Conservation (phyloP, 2,797 vertebrate species). For the Pogonophryne albipinna region DNA sequence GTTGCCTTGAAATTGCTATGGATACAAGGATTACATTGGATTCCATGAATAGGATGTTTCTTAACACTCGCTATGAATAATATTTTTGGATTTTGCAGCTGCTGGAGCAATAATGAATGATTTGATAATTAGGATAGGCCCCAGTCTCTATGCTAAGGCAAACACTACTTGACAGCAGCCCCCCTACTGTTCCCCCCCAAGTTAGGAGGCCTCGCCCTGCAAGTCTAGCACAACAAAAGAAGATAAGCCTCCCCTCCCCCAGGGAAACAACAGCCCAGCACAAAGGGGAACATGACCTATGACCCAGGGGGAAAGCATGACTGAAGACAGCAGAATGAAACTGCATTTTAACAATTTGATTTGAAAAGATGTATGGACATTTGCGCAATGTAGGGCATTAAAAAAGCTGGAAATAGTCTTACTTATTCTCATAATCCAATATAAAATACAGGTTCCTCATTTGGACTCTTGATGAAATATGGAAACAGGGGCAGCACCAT, state of each 20-base stretch:
- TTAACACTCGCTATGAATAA: constrained; percentile 70
- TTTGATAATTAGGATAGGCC: constrained; percentile 68
- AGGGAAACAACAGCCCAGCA: constrained; percentile 67
- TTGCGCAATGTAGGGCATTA: background rate
- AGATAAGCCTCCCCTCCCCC: constrained; percentile 74
- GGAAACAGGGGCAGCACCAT: constrained; percentile 28
- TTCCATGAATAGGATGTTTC: constrained; percentile 71
- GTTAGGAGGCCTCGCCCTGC: constrained; percentile 72
- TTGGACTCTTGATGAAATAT: constrained; percentile 29
- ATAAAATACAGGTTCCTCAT: constrained; percentile 22
- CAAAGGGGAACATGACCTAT: constrained; percentile 75
- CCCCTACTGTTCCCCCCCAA: constrained; percentile 27
- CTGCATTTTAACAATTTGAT: constrained; percentile 52
- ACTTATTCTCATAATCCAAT: constrained; percentile 32
- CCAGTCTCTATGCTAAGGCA: constrained; percentile 43
- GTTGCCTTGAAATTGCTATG: constrained; percentile 74
- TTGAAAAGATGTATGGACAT: constrained; percentile 31
- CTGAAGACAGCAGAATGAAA: constrained; percentile 38
- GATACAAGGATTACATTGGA: constrained; percentile 77
- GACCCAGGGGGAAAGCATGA: constrained; percentile 62
- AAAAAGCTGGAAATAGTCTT: constrained; percentile 25
- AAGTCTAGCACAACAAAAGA: constrained; percentile 79
- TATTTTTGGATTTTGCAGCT: constrained; percentile 77
- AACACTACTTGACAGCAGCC: constrained; percentile 65
- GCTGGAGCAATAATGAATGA: constrained; percentile 66